Evolutionary conservation across 2,797 vertebrate genomes (phyloP).

Genomic region (Falco biarmicus): DNA sequence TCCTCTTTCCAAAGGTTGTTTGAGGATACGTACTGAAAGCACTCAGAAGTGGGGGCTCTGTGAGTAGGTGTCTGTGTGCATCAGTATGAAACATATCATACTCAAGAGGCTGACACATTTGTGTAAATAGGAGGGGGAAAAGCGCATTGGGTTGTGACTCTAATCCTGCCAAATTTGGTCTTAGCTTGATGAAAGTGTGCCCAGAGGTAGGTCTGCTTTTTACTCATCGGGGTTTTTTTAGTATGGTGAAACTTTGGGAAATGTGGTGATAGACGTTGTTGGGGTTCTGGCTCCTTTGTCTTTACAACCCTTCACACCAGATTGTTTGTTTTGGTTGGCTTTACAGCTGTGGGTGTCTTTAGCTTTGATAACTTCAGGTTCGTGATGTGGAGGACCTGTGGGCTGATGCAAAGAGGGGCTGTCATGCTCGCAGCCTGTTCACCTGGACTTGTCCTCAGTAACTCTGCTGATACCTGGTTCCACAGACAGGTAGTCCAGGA

Average conservation of each 20-base stretch:
- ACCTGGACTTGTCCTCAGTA: background rate
- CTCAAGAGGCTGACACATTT: background rate
- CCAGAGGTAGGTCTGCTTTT: background rate
- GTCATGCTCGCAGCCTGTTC: background rate
- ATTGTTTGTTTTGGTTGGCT: background rate
- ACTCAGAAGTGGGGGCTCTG: background rate
- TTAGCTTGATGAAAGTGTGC: background rate
- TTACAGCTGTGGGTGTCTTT: background rate
- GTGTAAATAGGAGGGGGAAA: background rate
- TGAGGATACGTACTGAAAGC: background rate
- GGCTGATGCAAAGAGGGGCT: background rate
- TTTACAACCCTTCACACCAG: background rate
- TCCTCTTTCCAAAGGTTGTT: background rate
- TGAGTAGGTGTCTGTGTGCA: background rate
- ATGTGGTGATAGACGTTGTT: background rate
- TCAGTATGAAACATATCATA: background rate
- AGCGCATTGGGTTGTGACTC: background rate
- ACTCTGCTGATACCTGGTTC: background rate
- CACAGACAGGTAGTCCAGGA: background rate
- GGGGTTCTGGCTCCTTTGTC: background rate
- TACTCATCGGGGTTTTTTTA: background rate
- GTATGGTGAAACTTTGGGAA: background rate
- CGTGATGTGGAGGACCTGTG: background rate
- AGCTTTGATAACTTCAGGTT: background rate
- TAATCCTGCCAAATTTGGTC: background rate